Conservation (phyloP, 2,888 invertebrate species). For the Nematopogon swammerdamellus region DNA sequence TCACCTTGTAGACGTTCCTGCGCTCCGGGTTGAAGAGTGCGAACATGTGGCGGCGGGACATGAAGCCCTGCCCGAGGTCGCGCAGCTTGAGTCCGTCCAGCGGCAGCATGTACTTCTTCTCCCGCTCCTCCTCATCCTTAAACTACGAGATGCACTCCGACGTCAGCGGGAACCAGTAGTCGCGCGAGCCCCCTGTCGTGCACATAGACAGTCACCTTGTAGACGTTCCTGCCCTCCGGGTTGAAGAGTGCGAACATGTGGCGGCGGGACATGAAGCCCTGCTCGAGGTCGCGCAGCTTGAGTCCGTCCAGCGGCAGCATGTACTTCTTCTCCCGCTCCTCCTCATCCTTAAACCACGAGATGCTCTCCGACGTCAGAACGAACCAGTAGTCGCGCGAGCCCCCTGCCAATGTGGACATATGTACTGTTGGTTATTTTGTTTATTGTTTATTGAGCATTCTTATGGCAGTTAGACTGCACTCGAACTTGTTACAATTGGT, state of each 20-base stretch:
- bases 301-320: conserved; percentile 97
- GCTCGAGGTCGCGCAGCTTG: conserved; percentile 94
- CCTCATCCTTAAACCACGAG: conserved; percentile 99
- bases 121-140: conserved; percentile 99
- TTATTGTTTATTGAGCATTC: too few relatives aligned
- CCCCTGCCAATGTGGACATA: too few relatives aligned
- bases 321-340: conserved; percentile 99
- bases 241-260: conserved; percentile 98
- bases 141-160: conserved; percentile 99
- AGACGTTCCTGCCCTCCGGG: conserved; percentile 94
- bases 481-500: too few relatives aligned
- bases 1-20: conserved; percentile 89
- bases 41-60: conserved; percentile 97
- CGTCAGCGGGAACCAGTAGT: conserved; percentile 99
- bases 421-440: too few relatives aligned
- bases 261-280: conserved; percentile 96
- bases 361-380: conserved; percentile 97
- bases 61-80: conserved; percentile 97
- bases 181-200: conserved; percentile 83
- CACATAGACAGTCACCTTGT: conserved; percentile 73
- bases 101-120: conserved; percentile 99
- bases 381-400: conserved; percentile 99
- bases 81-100: conserved; percentile 94
- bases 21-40: conserved; percentile 98
- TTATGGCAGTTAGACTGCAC: too few relatives aligned